Evolutionary conservation across 2,888 invertebrate species (phyloP).

Genomic region (Sarcophaga caerulescens): DNA sequence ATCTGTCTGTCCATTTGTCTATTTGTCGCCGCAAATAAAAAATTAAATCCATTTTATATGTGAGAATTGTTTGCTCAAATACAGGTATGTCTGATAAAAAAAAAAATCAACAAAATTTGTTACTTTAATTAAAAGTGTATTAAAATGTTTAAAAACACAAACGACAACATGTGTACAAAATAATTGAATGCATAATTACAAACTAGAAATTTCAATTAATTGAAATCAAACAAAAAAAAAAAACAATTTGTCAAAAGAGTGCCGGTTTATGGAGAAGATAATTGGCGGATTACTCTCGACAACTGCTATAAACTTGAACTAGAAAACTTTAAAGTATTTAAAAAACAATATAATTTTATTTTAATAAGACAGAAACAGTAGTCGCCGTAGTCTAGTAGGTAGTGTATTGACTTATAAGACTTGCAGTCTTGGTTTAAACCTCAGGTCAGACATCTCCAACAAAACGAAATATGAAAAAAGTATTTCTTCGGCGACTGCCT

Average conservation of each 20-base stretch:
- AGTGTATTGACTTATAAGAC: no score
- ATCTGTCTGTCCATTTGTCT: not conserved
- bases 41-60: not conserved
- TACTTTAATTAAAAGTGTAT: conserved; percentile 47
- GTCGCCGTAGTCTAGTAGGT: no score
- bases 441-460: no score
- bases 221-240: not conserved
- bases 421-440: no score
- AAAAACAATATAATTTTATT: no score
- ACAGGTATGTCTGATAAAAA: conserved; percentile 28
- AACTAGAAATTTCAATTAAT: not conserved
- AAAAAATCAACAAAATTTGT: not conserved
- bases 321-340: no score
- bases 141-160: conserved; percentile 24
- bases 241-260: not conserved
- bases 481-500: no score
- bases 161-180: conserved; percentile 7
- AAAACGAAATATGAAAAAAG: no score
- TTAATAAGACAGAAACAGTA: no score
- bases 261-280: no score
- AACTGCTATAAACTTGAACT: no score
- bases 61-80: conserved; percentile 19
- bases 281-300: no score
- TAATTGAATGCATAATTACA: conserved; percentile 1
- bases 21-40: not conserved